Base-by-base conservation (phyloP, 1,140 invertebrate genomes). In the Planococcus citri region DNA sequence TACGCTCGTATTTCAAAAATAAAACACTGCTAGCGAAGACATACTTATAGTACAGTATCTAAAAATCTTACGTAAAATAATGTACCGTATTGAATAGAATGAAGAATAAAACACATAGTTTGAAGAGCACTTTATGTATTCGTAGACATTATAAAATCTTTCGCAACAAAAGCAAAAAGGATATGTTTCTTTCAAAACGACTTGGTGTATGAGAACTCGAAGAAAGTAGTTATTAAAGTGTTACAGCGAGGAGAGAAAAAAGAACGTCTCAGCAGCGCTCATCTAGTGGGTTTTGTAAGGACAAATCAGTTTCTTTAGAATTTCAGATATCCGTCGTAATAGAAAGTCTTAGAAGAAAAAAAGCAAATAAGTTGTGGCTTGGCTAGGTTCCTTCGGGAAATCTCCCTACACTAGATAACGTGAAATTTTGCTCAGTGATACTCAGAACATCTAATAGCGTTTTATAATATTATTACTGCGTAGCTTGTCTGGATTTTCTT, bases 141-240 rank as follows among this genome's bases (percentile, higher is more conserved):
- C 60, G 60, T 14, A 64, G 60, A 64, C 60, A 64, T 64, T 64
- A 64, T 14, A 64, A 64, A 64, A 64, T 27, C 22, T 27, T 64
- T 64, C 60, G 25, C 41, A 64, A 64, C 60, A 64, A 27, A 64
- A 25, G 60, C 22, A 64, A 27, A 64, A 64, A 58, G 51, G 60
- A 25, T 64, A 25, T 20, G 8, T 64, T 64, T 25, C 22, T 25
- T 64, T 64, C 6, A 51, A 64, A 25, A 64, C 60, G 60, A 64
- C 22, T 64, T 4, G 3, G 60, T 14, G 60, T 64, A 64, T 17
- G 17, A 25, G 17, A 64, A 64, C 25, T 64, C 20, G 10, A 64
- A 64, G 60, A 64, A 64, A 64, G 60, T 25, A 64, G 60, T 64
- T 64, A 64, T 64, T 64, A 64, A 64, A 64, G 60, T 25, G 60